These are phyloP conservation scores for Girardinus metallicus DNA, from an alignment of 2,797 vertebrate species.

Conservation along the genomic window DNA sequence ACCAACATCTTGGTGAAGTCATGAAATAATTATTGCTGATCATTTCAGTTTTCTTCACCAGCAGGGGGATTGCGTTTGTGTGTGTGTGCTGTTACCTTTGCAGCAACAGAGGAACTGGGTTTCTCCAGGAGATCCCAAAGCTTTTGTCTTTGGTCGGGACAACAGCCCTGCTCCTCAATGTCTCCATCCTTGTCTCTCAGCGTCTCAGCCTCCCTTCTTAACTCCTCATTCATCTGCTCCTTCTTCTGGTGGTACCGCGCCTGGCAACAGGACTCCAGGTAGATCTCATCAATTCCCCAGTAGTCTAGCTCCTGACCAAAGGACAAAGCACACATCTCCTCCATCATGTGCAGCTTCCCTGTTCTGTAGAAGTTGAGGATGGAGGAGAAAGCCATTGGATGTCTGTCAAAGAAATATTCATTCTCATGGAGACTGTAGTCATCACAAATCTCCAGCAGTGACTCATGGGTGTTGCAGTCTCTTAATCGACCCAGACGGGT, in stretches of 20 bases:
- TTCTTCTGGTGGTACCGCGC: slow-evolving; percentile 99
- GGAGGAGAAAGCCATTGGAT: slow-evolving; percentile 97
- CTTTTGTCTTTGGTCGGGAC: slow-evolving; percentile 94
- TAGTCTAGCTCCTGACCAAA: slow-evolving; percentile 99
- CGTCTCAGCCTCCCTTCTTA: slow-evolving; percentile 93
- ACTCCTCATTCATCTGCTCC: slow-evolving; percentile 98
- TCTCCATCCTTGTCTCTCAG: slow-evolving; percentile 91
- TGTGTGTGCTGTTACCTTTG: slow-evolving; percentile 86
- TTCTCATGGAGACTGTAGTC: slow-evolving; percentile 94
- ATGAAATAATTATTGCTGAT: not conserved
- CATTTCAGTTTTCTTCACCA: not conserved
- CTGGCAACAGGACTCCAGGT: slow-evolving; percentile 98
- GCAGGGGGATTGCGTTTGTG: not conserved
- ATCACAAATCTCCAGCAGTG: slow-evolving; percentile 94
- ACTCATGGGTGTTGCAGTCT: slow-evolving; percentile 97
- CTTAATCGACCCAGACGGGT: slow-evolving; percentile 93
- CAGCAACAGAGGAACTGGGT: slow-evolving; percentile 94
- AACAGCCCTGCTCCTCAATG: slow-evolving; percentile 90
- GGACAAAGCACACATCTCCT: slow-evolving; percentile 98
- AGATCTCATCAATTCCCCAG: slow-evolving; percentile 99
- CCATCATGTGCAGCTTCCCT: slow-evolving; percentile 99
- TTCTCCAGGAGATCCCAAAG: slow-evolving; percentile 99
- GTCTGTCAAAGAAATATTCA: slow-evolving; percentile 97
- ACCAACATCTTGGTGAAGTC: not conserved
- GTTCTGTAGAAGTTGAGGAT: slow-evolving; percentile 99